Base-by-base conservation (phyloP, 37 sponge, comb jelly and placozoan species). In the Halichondria panicea region DNA sequence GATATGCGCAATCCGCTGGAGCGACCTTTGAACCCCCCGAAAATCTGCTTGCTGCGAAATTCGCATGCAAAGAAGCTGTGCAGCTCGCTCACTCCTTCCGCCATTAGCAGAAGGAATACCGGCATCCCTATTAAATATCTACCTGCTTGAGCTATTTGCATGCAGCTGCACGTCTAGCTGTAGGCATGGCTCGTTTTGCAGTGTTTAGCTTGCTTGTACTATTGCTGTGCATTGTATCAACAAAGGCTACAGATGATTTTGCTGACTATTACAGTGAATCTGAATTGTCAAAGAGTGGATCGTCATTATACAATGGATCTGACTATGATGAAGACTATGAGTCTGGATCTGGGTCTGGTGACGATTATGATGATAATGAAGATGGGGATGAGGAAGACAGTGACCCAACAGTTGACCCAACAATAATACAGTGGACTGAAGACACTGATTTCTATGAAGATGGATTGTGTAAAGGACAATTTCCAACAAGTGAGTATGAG, bases 181-280 rank as follows among this genome's bases (percentile, higher is more conserved):
- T 68, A 79, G 69, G 70, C 80, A 78, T 79, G 80, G 70, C 70
- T 58, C 55, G 80, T 7, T 15, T 79, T 25, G 80, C 25, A 60
- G 27, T 69, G 37, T 28, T 58, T n/a, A 67, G 66, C 41, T 38
- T 53, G 66, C 52, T 76, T n/a, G 31, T 62, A 15, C 56, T 50
- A 39, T 5, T 66, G 22, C 34, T 56, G 21, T 35, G 18, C n/a
- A 2, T 31, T 8, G 31, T 43, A 21, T 28, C 63, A 1, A 12
- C 44, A 3, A 2, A 28, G n/a, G 60, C 75, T 58, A 45, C 60
- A 1, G 31, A 40, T 9, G 42, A 57, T 28, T 3, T 1, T 9
- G n/a, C 11, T n/a, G n/a, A n/a, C n/a, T n/a, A n/a, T n/a, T n/a
- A n/a, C n/a, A n/a, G n/a, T n/a, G n/a, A n/a, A n/a, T n/a, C n/a